Evolutionary conservation across 2,888 invertebrate genomes (phyloP), one percentile per base, ranked within the genome.

Genomic region (Abscondita cerata): DNA sequence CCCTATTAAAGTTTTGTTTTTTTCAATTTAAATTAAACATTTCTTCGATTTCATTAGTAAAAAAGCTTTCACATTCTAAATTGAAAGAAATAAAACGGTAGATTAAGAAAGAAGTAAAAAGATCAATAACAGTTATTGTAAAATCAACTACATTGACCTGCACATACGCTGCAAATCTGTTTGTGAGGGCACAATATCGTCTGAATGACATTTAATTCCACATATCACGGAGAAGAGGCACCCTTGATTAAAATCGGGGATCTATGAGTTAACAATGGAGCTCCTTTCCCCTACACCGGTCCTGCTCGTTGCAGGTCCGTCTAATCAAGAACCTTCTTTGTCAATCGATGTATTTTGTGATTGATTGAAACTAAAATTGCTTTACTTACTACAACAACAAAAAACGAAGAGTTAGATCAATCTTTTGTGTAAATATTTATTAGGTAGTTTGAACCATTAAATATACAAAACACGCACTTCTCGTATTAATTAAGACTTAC

Each of bases 181-280:
- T 76, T 74, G 74, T 75, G 74, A 75, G 72, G 65, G 74, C 72
- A 76, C 75, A 75, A 77, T 75, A 72, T 75, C 73, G 73, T 72
- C 73, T 73, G 74, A 75, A 75, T 75, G 76, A 76, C 76, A 74
- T 78, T 76, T 76, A 77, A 78, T 78, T 78, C 73, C 75, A 76
- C 75, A 77, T 76, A 77, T 78, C 75, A 72, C 70, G 70, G 70
- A 72, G 75, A 75, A 75, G 76, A 77, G 75, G 74, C 69, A 72
- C 76, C 75, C 77, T 77, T 78, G 78, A 78, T 78, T 78, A 78
- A 78, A 78, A 77, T 77, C 76, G 71, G 75, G 75, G 71, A 75
- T 76, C 77, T 73, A 69, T 71, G 67, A 68, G 72, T 71, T 70
- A 75, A 78, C 78, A 78, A 78, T 75, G 68, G 73, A 67, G 70